Base-by-base conservation (phyloP, 1,140 invertebrate genomes). In the Procambarus virginalis region DNA sequence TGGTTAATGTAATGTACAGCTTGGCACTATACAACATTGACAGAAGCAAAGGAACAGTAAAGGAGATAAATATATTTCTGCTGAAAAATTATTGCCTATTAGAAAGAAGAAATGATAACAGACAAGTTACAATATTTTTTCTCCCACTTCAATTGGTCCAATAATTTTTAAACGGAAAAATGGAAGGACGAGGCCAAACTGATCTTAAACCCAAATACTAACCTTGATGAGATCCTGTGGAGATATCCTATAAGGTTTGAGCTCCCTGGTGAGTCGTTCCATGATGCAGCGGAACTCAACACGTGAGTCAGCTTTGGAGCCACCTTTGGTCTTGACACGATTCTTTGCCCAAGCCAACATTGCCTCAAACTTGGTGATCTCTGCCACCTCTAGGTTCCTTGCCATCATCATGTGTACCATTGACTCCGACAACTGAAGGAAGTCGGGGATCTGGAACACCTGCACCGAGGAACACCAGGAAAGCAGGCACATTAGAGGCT, bases 381-480 rank as follows among this genome's bases (percentile, higher is more conserved):
- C 98, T 0, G 96, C 96, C 20, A 98, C 96, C 64, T 93, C 92
- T 76, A 98, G 94, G 93, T 97, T 96, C 91, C 96, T 95, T 93
- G 96, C 97, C 97, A 99, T 98, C 89, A 98, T 98, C 97, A 97
- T 97, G 93, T 97, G 97, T 0, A 99, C 97, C 97, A 98, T 98
- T 0, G 97, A 98, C 93, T 98, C 98, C 85, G 97, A 98, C 3
- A 98, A 95, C 64, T 96, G 96, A 0, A 98, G 94, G 93, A 98
- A 99, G 93, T 98, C 97, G 1, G 95, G 94, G 58, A 95, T 96
- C 91, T 97, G 96, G 93, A 98, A 98, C 34, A 98, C 94, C 92
- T 97, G 95, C 90, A 96, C 96, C 1, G 90, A 92, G 92, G 20
- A 87, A 76, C 68, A 73, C 64, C 51, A 55, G 51, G 4, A 55